Percentiles rank a stretch among this genome's conserved stretches.
Conservation (phyloP, 2,797 vertebrate species). For the Carapus acus region DNA sequence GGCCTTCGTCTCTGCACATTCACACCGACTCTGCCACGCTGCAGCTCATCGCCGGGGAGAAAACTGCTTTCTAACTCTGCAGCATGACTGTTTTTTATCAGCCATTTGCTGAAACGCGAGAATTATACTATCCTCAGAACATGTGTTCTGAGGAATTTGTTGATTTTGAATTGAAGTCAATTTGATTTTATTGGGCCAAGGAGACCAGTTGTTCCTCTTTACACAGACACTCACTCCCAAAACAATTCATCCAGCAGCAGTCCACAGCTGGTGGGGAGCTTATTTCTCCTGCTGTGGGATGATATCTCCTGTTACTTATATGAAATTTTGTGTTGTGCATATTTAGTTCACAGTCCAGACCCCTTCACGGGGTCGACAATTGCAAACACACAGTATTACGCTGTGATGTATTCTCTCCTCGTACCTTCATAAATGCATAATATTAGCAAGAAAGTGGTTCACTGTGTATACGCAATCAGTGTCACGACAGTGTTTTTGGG, state of each 20-base stretch:
- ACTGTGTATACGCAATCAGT: too few relatives aligned
- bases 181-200: slow-evolving; percentile 29
- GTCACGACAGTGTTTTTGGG: too few relatives aligned
- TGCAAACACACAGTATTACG: too few relatives aligned
- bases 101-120: background rate
- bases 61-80: slow-evolving; percentile 68
- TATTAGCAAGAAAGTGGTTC: too few relatives aligned
- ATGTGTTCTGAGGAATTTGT: too few relatives aligned
- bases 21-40: slow-evolving; percentile 64
- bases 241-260: too few relatives aligned
- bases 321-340: background rate
- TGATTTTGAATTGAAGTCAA: too few relatives aligned
- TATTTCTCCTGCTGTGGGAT: background rate
- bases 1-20: slow-evolving; percentile 57
- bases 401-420: too few relatives aligned
- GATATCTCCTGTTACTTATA: background rate
- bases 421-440: too few relatives aligned
- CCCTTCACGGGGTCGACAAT: background rate
- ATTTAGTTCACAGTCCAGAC: background rate
- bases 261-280: slow-evolving; percentile 1
- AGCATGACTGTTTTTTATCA: background rate
- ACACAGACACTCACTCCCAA: too few relatives aligned
- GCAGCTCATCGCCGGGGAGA: slow-evolving; percentile 71
- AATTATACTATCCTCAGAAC: background rate
- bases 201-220: too few relatives aligned